Evolutionary conservation across 2,113 vertebrate species (phyloP).

Genomic region (Trachemys scripta): DNA sequence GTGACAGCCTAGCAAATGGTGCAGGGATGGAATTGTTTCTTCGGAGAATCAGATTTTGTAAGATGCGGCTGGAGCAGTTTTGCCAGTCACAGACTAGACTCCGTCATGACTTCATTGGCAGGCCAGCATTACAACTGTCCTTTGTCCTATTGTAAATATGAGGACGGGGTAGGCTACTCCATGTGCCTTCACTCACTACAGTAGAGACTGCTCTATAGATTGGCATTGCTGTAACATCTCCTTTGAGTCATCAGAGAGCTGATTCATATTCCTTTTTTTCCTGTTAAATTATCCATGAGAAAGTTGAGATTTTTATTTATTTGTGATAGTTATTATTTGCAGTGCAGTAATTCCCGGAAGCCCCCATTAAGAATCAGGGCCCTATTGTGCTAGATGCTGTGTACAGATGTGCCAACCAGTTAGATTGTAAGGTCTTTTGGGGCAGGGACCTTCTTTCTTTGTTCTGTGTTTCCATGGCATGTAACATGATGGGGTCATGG

Average conservation of each 20-base stretch:
- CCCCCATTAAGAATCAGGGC: background rate
- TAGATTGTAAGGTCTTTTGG: background rate
- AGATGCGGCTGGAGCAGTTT: conserved; percentile 33
- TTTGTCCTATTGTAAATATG: conserved; percentile 54
- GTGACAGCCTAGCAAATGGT: conserved; percentile 50
- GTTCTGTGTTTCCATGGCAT: background rate
- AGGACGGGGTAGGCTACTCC: conserved; percentile 23
- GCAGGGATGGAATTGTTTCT: background rate
- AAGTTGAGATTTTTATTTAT: background rate
- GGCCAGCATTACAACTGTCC: conserved; percentile 41
- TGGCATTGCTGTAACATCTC: background rate
- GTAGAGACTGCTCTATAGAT: background rate
- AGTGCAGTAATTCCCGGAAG: fast-evolving
- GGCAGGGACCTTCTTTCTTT: background rate
- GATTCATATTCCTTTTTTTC: background rate
- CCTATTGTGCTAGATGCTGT: background rate
- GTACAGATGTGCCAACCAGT: background rate
- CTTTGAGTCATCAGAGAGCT: background rate
- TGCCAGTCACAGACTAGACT: conserved; percentile 28
- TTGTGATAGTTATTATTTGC: background rate
- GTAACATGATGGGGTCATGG: background rate
- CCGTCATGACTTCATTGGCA: conserved; percentile 60
- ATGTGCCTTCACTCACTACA: conserved; percentile 21
- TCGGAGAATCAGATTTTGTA: conserved; percentile 49
- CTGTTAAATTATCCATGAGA: background rate